Evolutionary conservation across 2,888 invertebrate species (phyloP).

Genomic region (Lasioglossum zephyrum): DNA sequence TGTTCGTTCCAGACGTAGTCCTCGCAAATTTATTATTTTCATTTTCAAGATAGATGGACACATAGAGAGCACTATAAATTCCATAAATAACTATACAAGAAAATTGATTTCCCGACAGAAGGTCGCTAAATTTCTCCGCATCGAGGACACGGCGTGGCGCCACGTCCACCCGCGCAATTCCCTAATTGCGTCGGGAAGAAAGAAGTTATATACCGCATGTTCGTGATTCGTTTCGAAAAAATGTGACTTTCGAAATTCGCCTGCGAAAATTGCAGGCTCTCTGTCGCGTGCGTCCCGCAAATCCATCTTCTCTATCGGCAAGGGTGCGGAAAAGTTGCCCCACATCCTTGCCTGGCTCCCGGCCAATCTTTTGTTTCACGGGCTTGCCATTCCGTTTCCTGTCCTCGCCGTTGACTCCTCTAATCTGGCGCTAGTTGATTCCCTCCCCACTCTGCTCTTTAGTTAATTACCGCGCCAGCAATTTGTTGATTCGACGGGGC

Average conservation of each 20-base stretch:
- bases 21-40: neutral
- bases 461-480: conserved; percentile 56
- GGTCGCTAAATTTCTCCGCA: neutral
- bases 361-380: conserved; percentile 63
- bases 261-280: conserved; percentile 1
- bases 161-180: neutral
- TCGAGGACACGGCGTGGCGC: neutral
- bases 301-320: conserved; percentile 44
- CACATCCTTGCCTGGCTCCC: conserved; percentile 66
- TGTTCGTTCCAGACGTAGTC: neutral
- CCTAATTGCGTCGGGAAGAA: neutral
- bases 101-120: neutral
- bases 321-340: conserved; percentile 62
- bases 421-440: conserved; percentile 25
- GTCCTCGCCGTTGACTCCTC: conserved; percentile 31
- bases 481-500: conserved; percentile 35
- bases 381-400: conserved; percentile 45
- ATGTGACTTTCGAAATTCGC: neutral
- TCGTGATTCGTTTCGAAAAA: neutral
- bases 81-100: neutral
- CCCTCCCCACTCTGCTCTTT: conserved; percentile 41
- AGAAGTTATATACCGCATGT: neutral
- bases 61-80: neutral
- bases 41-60: neutral
- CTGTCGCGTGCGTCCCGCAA: conserved; percentile 7